Conservation (phyloP, 2,113 vertebrate species). For the Anarrhichthys ocellatus region DNA sequence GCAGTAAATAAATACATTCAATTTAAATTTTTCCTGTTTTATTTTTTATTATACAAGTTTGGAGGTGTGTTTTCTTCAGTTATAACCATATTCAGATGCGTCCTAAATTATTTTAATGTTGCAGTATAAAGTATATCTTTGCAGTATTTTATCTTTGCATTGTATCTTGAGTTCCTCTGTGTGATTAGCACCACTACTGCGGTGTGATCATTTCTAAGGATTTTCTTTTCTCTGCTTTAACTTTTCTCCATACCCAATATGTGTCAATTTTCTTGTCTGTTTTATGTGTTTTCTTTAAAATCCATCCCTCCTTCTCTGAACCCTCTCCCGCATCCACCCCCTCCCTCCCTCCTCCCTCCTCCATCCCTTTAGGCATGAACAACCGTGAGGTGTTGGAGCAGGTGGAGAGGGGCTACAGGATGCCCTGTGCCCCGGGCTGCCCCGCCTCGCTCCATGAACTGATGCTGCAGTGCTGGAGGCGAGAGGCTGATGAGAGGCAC, state of each 20-base stretch:
- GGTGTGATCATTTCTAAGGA: neutral
- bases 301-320: neutral
- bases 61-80: neutral
- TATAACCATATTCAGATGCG: neutral
- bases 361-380: conserved; percentile 90
- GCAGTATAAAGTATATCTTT: neutral
- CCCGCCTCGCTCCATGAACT: conserved; percentile 92
- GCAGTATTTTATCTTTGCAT: neutral
- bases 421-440: conserved; percentile 89
- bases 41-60: neutral
- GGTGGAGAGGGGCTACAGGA: conserved; percentile 95
- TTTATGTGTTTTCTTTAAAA: neutral
- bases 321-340: neutral
- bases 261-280: neutral
- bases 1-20: neutral
- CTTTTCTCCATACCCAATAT: neutral
- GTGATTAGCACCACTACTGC: too few species aligned
- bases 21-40: neutral
- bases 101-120: neutral
- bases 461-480: conserved; percentile 96
- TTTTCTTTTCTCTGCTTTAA: neutral
- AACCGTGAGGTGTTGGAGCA: conserved; percentile 97
- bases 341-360: conserved; percentile 3
- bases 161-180: neutral
- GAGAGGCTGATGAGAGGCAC: conserved; percentile 94